These are phyloP conservation scores for Phocoena phocoena DNA, from an alignment of 2,113 vertebrate species.

Conservation along the genomic window DNA sequence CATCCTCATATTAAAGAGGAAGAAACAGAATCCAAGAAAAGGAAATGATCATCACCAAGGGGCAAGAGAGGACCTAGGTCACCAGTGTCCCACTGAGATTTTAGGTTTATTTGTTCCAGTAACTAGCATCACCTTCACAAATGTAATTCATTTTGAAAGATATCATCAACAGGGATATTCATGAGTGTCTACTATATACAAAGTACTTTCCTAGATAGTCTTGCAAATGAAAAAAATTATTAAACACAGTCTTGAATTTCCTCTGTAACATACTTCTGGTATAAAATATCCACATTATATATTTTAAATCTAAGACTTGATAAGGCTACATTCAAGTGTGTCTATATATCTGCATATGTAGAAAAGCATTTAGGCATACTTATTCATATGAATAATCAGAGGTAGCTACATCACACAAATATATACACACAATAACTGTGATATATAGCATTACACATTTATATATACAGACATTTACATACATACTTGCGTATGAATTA, in stretches of 20 bases:
- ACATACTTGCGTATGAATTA: not conserved
- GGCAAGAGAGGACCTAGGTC: not conserved
- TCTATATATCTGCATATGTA: not conserved
- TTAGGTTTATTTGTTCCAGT: not conserved
- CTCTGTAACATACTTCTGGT: conserved; percentile 15
- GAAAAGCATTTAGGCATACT: not conserved
- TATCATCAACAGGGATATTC: not conserved
- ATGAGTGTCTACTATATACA: not conserved
- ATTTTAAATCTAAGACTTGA: conserved; percentile 48
- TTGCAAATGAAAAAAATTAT: conserved; percentile 16
- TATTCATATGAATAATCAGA: not conserved
- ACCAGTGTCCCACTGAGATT: not conserved
- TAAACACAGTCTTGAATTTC: conserved; percentile 24
- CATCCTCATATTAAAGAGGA: not conserved
- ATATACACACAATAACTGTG: not conserved
- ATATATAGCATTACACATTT: not conserved
- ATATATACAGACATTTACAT: not conserved
- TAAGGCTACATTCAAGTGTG: not conserved
- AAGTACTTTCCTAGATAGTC: conserved; percentile 4
- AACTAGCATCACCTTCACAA: not conserved
- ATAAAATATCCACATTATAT: conserved; percentile 35
- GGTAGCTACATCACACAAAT: not conserved
- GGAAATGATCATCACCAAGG: not conserved
- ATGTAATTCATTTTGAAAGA: not conserved
- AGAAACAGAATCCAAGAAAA: not conserved